These are phyloP conservation scores for Saccostrea echinata DNA, from an alignment of 1,140 invertebrate species.

Conservation along the genomic window DNA sequence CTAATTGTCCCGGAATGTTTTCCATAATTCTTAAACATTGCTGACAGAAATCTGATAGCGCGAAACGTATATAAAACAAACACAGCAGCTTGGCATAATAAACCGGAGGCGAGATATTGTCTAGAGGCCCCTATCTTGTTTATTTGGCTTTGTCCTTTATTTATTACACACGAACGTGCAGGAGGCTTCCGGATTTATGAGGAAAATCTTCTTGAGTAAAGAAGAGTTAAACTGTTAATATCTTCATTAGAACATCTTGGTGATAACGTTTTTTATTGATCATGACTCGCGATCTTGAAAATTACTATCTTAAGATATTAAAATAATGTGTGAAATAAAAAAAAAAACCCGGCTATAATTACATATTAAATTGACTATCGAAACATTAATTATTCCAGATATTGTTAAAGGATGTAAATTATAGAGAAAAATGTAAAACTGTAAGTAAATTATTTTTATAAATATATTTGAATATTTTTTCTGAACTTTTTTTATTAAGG, in stretches of 20 bases:
- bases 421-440: too few relatives aligned
- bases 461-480: too few relatives aligned
- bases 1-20: slow-evolving; percentile 36
- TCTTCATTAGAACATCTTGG: background rate
- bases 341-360: too few relatives aligned
- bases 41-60: slow-evolving; percentile 36
- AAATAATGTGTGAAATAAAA: too few relatives aligned
- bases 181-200: slow-evolving; percentile 16
- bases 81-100: slow-evolving; percentile 17
- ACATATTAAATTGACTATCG: too few relatives aligned
- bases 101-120: slow-evolving; percentile 25
- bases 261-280: background rate
- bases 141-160: slow-evolving; percentile 32
- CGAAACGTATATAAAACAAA: slow-evolving; percentile 28
- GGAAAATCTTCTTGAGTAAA: background rate
- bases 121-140: slow-evolving; percentile 1
- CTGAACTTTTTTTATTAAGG: too few relatives aligned
- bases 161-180: slow-evolving; percentile 36
- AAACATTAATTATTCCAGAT: too few relatives aligned
- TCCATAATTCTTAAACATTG: slow-evolving; percentile 34
- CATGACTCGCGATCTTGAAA: too few relatives aligned
- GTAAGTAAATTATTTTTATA: too few relatives aligned
- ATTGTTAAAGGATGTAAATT: too few relatives aligned
- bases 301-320: too few relatives aligned
- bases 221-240: background rate